Conservation (phyloP, 2,888 invertebrate species). For the Aphidius colemani region DNA sequence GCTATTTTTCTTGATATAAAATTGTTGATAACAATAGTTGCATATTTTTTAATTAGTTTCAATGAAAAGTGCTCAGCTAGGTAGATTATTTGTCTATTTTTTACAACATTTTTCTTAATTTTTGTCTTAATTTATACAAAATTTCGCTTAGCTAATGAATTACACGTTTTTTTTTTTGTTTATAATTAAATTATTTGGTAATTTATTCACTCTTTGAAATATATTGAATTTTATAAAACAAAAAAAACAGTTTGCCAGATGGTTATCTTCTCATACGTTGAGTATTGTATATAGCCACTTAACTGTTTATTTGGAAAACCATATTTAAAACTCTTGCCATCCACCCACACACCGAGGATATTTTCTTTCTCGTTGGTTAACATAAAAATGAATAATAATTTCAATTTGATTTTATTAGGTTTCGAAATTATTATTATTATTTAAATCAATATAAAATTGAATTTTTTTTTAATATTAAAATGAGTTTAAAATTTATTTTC, state of each 20-base stretch:
- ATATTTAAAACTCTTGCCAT: conserved; percentile 46
- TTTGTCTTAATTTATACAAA: neutral
- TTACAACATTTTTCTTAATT: no score
- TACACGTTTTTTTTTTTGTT: neutral
- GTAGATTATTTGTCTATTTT: neutral
- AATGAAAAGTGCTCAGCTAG: no score
- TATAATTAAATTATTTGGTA: neutral
- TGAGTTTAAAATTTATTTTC: conserved; percentile 23
- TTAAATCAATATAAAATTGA: no score
- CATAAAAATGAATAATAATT: conserved; percentile 33
- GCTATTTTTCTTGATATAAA: no score
- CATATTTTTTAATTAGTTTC: no score
- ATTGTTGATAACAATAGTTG: no score
- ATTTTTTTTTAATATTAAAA: no score
- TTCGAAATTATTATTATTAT: conserved; percentile 38
- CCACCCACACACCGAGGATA: conserved; percentile 53
- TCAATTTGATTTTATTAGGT: conserved; percentile 60
- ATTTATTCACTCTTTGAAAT: neutral
- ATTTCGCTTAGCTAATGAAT: neutral
- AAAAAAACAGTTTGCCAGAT: conserved; percentile 48
- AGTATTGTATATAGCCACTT: conserved; percentile 51
- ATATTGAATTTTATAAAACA: neutral
- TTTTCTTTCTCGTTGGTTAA: conserved; percentile 48
- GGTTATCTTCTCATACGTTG: conserved; percentile 55
- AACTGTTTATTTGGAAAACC: conserved; percentile 56